Evolutionary conservation across 2,888 invertebrate genomes (phyloP), one percentile per base, ranked within the genome.

Genomic region (Trachelus iudaicus): DNA sequence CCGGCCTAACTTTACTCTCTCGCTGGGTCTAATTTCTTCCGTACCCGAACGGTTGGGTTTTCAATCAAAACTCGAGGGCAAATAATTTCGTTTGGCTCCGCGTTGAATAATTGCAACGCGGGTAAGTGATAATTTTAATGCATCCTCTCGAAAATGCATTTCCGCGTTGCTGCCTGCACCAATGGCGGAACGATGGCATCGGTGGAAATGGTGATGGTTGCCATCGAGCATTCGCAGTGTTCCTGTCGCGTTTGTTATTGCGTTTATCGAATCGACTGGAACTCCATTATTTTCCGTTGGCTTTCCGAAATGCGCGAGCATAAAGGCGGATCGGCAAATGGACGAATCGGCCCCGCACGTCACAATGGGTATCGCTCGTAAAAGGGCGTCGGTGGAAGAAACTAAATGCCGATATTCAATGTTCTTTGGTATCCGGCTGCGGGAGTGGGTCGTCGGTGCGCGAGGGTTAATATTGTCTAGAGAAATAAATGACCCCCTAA

Each of bases 401-500:
- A 23, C 71, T 31, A 11, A 71, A 15, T 71, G 31, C 13, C 71
- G 71, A 31, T 34, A 34, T 56, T 34, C 71, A 23, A 71, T 71
- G 71, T 71, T 71, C 71, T 31, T 34, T 15, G 71, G 71, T 71
- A 71, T 56, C 56, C 56, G 56, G 23, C 23, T 9, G 56, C 2
- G 9, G 23, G 2, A 23, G 56, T 1, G 9, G 56, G 56, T 23
- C 9, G 56, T 9, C 71, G 34, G 13, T 31, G 75, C 74, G 76
- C 71, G 73, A 68, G 73, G 76, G 77, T 80, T 80, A 78, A 80
- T 77, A 76, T 79, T 77, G 76, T 76, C 77, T 80, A 74, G 68
- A 34, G 75, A 78, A 81, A 81, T 80, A 78, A 83, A 83, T 81
- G 81, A 80, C 75, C 80, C 80, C 79, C 80, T 81, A 82, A 82